Evolutionary conservation across 2,888 invertebrate species (phyloP).

Genomic region (Melolontha melolontha): DNA sequence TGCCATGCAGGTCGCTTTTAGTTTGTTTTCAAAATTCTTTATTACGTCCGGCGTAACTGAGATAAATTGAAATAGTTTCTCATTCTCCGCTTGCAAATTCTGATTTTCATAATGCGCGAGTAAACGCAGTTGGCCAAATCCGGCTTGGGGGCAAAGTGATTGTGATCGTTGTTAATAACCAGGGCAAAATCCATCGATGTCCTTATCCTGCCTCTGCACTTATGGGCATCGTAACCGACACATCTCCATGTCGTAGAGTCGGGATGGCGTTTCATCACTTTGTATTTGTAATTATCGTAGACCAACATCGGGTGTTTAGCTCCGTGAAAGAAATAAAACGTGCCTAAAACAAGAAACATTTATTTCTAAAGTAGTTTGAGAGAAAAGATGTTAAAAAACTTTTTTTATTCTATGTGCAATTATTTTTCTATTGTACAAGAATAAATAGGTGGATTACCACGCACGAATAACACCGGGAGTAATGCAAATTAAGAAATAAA

Average conservation of each 20-base stretch:
- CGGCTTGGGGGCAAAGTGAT: conserved; percentile 10
- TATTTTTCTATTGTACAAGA: no score
- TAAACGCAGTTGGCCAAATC: conserved; percentile 15
- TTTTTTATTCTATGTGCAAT: no score
- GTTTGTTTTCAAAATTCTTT: no score
- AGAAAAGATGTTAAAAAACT: no score
- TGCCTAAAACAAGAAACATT: conserved; percentile 43
- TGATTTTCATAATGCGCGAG: conserved; percentile 1
- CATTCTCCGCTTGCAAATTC: neutral
- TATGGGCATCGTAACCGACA: conserved; percentile 51
- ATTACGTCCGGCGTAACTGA: neutral
- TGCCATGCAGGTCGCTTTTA: no score
- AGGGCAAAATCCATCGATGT: conserved; percentile 46
- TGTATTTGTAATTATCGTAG: conserved; percentile 45
- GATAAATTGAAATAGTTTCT: neutral
- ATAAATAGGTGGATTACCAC: no score
- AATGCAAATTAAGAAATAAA: no score
- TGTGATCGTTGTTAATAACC: conserved; percentile 36
- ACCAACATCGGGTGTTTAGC: conserved; percentile 49
- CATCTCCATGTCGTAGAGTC: conserved; percentile 57
- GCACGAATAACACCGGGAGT: no score
- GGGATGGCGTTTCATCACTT: conserved; percentile 41
- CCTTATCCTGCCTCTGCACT: conserved; percentile 48
- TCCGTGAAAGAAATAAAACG: conserved; percentile 46
- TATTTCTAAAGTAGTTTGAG: neutral